Evolutionary conservation across 2,888 invertebrate species (phyloP).

Genomic region (Leptopterna dolabrata): DNA sequence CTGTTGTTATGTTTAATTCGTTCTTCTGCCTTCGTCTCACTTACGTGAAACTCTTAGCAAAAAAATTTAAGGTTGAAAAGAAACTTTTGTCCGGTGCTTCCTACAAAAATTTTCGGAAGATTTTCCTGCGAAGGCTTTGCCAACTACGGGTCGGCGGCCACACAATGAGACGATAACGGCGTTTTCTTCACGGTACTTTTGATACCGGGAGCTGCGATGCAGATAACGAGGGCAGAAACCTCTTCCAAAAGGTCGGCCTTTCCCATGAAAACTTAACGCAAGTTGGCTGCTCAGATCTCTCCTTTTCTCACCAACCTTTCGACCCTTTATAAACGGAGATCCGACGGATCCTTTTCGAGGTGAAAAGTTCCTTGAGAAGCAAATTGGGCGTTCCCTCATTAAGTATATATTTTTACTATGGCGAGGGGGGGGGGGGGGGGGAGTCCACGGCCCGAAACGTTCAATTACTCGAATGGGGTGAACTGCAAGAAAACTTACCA

Average conservation of each 20-base stretch:
- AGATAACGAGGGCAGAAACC: constrained; percentile 21
- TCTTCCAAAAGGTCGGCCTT: neutral
- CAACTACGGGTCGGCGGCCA: neutral
- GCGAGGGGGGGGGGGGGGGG: too few species aligned
- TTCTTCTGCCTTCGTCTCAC: neutral
- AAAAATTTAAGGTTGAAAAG: neutral
- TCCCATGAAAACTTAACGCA: neutral
- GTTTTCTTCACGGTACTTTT: constrained; percentile 14
- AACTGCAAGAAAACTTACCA: too few species aligned
- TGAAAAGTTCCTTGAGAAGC: neutral
- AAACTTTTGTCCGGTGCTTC: neutral
- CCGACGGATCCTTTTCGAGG: neutral
- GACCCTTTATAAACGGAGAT: neutral
- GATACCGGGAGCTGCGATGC: neutral
- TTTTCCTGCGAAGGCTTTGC: neutral
- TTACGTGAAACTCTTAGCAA: neutral
- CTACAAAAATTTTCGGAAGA: neutral
- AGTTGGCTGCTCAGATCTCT: neutral
- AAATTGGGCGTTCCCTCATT: neutral
- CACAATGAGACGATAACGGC: constrained; percentile 24
- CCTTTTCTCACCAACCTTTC: neutral
- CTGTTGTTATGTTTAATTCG: constrained; percentile 26
- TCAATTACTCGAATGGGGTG: too few species aligned
- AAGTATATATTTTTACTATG: neutral
- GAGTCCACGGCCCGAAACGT: too few species aligned